Conservation (phyloP, 2,113 vertebrate genomes). For the Dolichotis patagonum region DNA sequence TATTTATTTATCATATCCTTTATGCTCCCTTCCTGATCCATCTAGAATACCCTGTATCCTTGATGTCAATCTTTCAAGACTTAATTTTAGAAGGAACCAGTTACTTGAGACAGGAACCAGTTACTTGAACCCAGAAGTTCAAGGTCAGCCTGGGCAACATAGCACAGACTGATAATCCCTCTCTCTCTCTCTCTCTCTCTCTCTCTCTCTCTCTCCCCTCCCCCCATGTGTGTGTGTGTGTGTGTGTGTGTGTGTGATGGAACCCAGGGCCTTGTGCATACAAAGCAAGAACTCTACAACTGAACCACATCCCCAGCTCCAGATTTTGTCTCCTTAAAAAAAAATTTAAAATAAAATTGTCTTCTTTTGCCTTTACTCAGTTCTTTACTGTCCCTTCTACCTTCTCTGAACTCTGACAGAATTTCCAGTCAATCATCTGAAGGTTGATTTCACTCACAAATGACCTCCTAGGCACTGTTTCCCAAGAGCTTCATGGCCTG, state of each 20-base stretch:
- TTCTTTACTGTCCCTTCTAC: neutral
- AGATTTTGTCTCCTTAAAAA: neutral
- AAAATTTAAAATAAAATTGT: neutral
- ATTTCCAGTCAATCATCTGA: neutral
- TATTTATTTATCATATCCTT: neutral
- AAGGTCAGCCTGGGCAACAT: neutral
- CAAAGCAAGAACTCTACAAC: neutral
- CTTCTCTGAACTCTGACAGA: neutral
- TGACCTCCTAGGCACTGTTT: neutral
- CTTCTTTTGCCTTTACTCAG: neutral
- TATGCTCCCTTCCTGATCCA: neutral
- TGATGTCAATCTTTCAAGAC: neutral
- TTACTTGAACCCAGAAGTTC: neutral
- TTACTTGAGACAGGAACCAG: neutral
- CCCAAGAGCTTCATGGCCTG: neutral
- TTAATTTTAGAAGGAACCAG: conserved; percentile 3
- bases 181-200: neutral
- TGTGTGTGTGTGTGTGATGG: too few species aligned
- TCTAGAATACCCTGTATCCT: neutral
- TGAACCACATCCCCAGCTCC: neutral
- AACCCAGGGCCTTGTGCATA: neutral
- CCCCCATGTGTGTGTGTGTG: too few species aligned
- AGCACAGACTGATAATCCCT: neutral
- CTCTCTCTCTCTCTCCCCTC: neutral
- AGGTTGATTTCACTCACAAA: neutral